Conservation (phyloP, 2,888 invertebrate species). For the Therioaphis trifolii region DNA sequence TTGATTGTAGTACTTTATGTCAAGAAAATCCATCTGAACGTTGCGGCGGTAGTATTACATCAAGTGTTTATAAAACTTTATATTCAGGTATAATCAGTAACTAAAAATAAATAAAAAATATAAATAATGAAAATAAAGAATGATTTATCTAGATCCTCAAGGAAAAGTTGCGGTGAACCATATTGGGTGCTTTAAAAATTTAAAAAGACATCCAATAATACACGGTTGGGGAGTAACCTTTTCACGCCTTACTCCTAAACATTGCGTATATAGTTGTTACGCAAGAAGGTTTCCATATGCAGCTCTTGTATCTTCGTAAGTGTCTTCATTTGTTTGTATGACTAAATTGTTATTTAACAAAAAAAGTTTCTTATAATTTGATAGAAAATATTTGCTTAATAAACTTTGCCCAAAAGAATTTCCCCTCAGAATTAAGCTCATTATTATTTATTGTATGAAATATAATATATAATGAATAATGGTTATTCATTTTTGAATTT, state of each 20-base stretch:
- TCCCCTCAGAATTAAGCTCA: no score
- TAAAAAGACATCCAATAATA: slow-evolving; percentile 48
- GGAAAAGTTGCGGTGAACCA: slow-evolving; percentile 2
- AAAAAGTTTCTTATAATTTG: no score
- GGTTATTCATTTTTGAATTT: no score
- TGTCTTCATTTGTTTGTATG: not conserved
- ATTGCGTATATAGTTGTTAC: slow-evolving; percentile 44
- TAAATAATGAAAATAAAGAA: not conserved
- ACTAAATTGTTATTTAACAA: not conserved
- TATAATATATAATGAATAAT: no score
- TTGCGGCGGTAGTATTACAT: slow-evolving; percentile 46
- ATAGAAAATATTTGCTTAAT: no score
- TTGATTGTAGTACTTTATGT: slow-evolving; percentile 34
- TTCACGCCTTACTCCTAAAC: slow-evolving; percentile 22
- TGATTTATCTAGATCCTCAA: slow-evolving; percentile 1
- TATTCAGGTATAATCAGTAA: slow-evolving; percentile 25
- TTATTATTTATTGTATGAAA: no score
- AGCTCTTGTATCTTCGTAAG: slow-evolving; percentile 46
- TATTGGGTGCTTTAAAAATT: slow-evolving; percentile 49
- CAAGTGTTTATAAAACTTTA: slow-evolving; percentile 42
- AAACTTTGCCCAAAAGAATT: no score
- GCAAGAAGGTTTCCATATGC: slow-evolving; percentile 46
- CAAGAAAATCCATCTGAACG: slow-evolving; percentile 45
- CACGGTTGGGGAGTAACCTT: slow-evolving; percentile 39
- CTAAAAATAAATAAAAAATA: not conserved